These are phyloP conservation scores for Cheilosia vulpina DNA, from an alignment of 2,888 invertebrate species.

Conservation along the genomic window DNA sequence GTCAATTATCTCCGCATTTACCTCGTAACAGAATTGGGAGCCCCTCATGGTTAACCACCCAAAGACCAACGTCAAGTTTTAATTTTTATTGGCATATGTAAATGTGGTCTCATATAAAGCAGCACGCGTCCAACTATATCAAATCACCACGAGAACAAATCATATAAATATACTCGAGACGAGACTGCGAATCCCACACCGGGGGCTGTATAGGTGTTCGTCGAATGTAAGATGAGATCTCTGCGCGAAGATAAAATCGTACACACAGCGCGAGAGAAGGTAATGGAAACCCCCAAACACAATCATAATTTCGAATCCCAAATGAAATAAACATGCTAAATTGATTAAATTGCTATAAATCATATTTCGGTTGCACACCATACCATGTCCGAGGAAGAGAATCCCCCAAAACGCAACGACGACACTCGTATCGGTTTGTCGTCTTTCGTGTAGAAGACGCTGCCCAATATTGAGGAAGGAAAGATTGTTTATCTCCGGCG, in stretches of 20 bases:
- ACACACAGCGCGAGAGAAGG: slow-evolving; percentile 36
- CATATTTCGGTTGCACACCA: slow-evolving; percentile 77
- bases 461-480: slow-evolving; percentile 62
- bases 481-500: slow-evolving; percentile 67
- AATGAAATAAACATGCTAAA: slow-evolving; percentile 80
- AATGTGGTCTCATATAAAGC: slow-evolving; percentile 68
- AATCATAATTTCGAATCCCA: slow-evolving; percentile 72
- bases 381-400: slow-evolving; percentile 19
- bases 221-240: slow-evolving; percentile 64
- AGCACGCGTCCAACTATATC: slow-evolving; percentile 73
- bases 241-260: slow-evolving; percentile 66
- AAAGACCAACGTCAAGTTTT: slow-evolving; percentile 33
- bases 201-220: slow-evolving; percentile 57
- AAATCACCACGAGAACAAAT: slow-evolving; percentile 64
- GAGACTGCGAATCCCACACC: slow-evolving; percentile 23
- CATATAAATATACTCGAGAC: slow-evolving; percentile 50
- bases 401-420: slow-evolving; percentile 27
- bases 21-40: slow-evolving; percentile 13
- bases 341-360: slow-evolving; percentile 83
- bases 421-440: slow-evolving; percentile 12
- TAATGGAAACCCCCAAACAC: slow-evolving; percentile 67
- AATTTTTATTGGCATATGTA: slow-evolving; percentile 65
- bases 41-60: slow-evolving; percentile 20
- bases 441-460: not conserved
- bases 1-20: slow-evolving; percentile 38